phyloP scores from a whole-genome alignment of 1,140 invertebrate genomes.

The Bombus waltoni region DNA sequence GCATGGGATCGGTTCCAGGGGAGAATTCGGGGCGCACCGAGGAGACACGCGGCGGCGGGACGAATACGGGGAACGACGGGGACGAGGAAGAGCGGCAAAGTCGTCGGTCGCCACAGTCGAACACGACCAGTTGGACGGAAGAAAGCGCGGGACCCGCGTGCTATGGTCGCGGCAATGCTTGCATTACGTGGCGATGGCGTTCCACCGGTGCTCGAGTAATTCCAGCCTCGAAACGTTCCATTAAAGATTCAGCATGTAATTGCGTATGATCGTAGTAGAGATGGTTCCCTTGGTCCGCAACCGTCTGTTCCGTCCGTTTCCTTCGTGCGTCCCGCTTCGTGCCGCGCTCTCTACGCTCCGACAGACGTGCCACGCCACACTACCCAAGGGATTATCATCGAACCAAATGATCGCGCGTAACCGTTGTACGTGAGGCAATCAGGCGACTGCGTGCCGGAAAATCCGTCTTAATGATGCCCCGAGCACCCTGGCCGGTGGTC shows the following conservation, averaged over 20 bases:
- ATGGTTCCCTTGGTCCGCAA: slow-evolving; percentile 57
- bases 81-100: too few species aligned
- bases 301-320: slow-evolving; percentile 41
- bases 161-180: slow-evolving; percentile 20
- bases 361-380: slow-evolving; percentile 47
- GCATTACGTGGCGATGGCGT: slow-evolving; percentile 78
- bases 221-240: slow-evolving; percentile 82
- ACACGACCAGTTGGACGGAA: too few species aligned
- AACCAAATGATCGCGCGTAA: slow-evolving; percentile 70
- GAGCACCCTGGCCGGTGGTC: slow-evolving; percentile 57
- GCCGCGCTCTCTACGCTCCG: background rate
- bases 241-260: slow-evolving; percentile 84
- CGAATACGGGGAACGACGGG: too few species aligned
- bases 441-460: slow-evolving; percentile 69
- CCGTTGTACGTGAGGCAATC: slow-evolving; percentile 75
- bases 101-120: too few species aligned
- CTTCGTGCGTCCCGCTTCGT: slow-evolving; percentile 7
- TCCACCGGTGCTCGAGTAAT: slow-evolving; percentile 81
- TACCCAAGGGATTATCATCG: slow-evolving; percentile 63
- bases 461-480: slow-evolving; percentile 69
- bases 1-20: too few species aligned
- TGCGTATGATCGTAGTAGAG: slow-evolving; percentile 77
- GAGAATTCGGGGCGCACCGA: too few species aligned
- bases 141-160: too few species aligned
- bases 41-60: too few species aligned